Evolutionary conservation across 37 sponge, comb jelly and placozoan genomes (phyloP).

Genomic region (Ephydatia muelleri): DNA sequence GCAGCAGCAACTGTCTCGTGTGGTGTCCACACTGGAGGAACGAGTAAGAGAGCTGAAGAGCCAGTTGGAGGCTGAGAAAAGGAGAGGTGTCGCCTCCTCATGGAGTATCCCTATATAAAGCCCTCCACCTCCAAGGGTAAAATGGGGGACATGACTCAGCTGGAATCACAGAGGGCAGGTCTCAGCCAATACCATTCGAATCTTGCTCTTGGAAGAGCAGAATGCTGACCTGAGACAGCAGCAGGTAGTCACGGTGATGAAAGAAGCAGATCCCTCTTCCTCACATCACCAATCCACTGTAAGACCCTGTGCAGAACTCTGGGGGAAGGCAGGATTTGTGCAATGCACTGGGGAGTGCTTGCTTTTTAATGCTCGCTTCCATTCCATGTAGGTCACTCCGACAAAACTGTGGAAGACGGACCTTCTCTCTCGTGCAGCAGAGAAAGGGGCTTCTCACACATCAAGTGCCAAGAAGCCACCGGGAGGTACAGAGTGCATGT

Average conservation of each 20-base stretch:
- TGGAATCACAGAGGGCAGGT: conserved; percentile 50
- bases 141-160: not conserved
- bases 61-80: conserved; percentile 44
- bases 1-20: conserved; percentile 5
- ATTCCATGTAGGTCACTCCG: not conserved
- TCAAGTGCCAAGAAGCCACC: not conserved
- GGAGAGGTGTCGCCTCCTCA: conserved; percentile 33
- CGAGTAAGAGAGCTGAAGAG: not conserved
- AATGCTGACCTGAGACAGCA: conserved; percentile 58
- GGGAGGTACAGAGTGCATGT: not conserved
- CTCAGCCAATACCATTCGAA: conserved; percentile 69
- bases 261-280: not conserved
- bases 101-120: conserved; percentile 60
- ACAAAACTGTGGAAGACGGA: not conserved
- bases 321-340: no score
- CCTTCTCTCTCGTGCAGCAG: not conserved
- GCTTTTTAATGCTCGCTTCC: no score
- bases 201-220: conserved; percentile 77
- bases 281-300: not conserved
- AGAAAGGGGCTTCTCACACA: not conserved
- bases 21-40: not conserved
- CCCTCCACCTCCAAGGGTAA: not conserved
- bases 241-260: not conserved
- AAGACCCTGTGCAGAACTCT: no score
- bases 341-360: no score